A percentile compares a stretch with the other conserved stretches of the same genome.
Evolutionary conservation across 2,888 invertebrate genomes (phyloP).

Genomic region (Eugnorisma glareosa): DNA sequence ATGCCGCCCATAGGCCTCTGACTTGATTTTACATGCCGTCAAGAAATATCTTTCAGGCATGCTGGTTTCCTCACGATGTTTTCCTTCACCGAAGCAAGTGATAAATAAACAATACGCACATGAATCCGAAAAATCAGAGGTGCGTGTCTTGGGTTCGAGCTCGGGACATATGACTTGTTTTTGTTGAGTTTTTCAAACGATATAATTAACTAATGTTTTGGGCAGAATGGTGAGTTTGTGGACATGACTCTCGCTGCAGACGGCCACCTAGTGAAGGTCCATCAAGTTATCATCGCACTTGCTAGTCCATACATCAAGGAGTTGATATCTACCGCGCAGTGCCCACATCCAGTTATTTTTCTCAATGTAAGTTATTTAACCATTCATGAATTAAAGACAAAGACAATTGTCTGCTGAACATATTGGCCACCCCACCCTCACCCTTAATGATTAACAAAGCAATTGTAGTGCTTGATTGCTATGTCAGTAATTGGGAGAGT

Average conservation of each 20-base stretch:
- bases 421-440: not conserved
- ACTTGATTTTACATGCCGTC: no score
- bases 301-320: constrained; percentile 88
- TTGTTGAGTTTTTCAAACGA: not conserved
- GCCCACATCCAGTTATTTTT: constrained; percentile 86
- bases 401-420: not conserved
- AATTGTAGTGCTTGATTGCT: not conserved
- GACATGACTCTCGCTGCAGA: constrained; percentile 88
- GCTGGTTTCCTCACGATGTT: no score
- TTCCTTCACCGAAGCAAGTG: no score
- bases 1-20: no score
- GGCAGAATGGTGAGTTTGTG: constrained; percentile 87
- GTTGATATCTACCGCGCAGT: constrained; percentile 81
- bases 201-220: constrained; percentile 28
- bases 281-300: constrained; percentile 85
- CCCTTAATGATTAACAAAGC: not conserved
- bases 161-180: no score
- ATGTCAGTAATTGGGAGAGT: not conserved
- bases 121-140: no score
- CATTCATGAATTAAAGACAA: not conserved
- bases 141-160: no score
- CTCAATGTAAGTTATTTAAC: constrained; percentile 79
- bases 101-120: no score
- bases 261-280: constrained; percentile 86
- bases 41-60: no score